A percentile compares a stretch with the other conserved stretches of the same genome.
phyloP scores from a whole-genome alignment of 2,888 invertebrate genomes.

The Eilema depressum region DNA sequence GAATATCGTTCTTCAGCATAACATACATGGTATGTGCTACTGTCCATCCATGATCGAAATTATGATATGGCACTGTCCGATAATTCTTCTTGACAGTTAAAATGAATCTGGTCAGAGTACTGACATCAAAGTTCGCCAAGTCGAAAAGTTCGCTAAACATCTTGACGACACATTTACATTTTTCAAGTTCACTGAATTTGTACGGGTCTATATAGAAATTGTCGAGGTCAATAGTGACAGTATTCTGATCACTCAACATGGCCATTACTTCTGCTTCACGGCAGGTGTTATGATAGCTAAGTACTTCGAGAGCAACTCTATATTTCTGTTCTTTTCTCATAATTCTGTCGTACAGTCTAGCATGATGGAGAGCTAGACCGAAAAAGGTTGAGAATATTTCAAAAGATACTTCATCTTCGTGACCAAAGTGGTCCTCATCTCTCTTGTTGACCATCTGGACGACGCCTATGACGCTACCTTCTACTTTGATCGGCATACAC shows the following conservation, averaged over 20 bases:
- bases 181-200: constrained; percentile 89
- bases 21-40: constrained; percentile 94
- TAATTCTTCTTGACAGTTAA: constrained; percentile 95
- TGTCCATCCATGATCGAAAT: constrained; percentile 95
- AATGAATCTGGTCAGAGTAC: constrained; percentile 90
- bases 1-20: constrained; percentile 87
- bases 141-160: constrained; percentile 93
- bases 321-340: constrained; percentile 94
- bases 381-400: constrained; percentile 95
- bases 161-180: constrained; percentile 90
- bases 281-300: constrained; percentile 94
- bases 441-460: constrained; percentile 95
- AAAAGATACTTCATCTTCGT: constrained; percentile 93
- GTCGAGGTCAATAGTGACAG: constrained; percentile 71
- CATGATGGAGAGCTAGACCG: constrained; percentile 94
- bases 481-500: constrained; percentile 95
- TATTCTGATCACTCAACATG: constrained; percentile 53
- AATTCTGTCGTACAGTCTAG: constrained; percentile 94
- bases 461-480: constrained; percentile 93
- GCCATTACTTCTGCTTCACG: constrained; percentile 89
- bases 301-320: constrained; percentile 92
- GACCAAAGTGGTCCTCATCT: constrained; percentile 83
- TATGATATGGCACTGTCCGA: constrained; percentile 94
- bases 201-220: constrained; percentile 92
- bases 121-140: constrained; percentile 88